Evolutionary conservation across 2,113 vertebrate genomes (phyloP), one percentile per base, ranked within the genome.

Genomic region (Polyodon spathula): DNA sequence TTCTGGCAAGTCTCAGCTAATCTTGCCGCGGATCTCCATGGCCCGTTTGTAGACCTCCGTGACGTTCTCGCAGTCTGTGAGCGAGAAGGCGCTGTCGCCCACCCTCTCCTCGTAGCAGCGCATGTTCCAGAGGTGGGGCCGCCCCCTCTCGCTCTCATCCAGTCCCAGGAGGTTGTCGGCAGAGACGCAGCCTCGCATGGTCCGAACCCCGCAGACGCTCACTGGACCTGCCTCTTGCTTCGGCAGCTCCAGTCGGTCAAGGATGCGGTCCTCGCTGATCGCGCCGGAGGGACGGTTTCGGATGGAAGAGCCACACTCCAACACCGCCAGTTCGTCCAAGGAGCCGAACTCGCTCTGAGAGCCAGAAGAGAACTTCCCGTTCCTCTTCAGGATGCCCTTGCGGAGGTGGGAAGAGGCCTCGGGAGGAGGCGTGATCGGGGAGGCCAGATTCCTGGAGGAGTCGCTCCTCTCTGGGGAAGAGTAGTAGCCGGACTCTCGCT

Each of bases 181-280:
- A 0, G 96, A 98, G 41, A 92, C 73, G 0, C 90, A 90, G 60
- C 82, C 87, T 65, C 93, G 77, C 88, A 97, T 81, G 12, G 48
- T 54, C 54, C 38, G 57, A 0, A 46, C 0, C 39, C 68, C 17
- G 0, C 57, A 10, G 71, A 59, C 71, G 72, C 3, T 71, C 65
- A 10, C 27, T 3, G 58, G 69, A 1, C 55, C 14, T 0, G 70
- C 63, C 0, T 84, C 72, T 0, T 74, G 74, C 37, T 89, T 73
- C 0, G 96, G 94, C 44, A 97, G 84, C 67, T 97, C 95, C 8
- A 99, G 82, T 63, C 86, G 89, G 48, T 98, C 96, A 0, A 98
- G 86, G 69, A 98, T 98, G 78, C 95, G 97, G 74, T 98, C 94
- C 77, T 97, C 89, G 0, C 96, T 99, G 62, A 89, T 77, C 0